Conservation (phyloP, 2,113 vertebrate species). For the Mustelus asterias region DNA sequence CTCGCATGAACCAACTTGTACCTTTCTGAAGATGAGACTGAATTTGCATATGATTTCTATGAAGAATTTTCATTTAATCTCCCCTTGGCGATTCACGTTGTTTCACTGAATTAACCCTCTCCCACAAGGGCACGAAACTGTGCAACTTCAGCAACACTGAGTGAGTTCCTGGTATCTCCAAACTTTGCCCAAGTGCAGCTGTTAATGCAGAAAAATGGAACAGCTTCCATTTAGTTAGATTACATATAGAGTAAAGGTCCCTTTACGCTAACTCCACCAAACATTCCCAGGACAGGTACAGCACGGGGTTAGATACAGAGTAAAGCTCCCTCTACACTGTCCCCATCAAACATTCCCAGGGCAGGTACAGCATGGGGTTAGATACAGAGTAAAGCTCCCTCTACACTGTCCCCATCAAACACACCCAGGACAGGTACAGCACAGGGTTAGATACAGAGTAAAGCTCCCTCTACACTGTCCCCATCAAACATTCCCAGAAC, state of each 20-base stretch:
- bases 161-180: background rate
- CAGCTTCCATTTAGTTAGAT: background rate
- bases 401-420: background rate
- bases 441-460: background rate
- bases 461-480: background rate
- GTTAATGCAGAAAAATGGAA: background rate
- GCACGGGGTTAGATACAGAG: too few species aligned
- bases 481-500: background rate
- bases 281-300: background rate
- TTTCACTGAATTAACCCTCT: background rate
- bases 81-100: background rate
- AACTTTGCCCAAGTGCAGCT: background rate
- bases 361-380: background rate
- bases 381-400: background rate
- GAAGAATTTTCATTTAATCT: background rate
- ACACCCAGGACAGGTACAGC: background rate
- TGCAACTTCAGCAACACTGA: background rate
- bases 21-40: background rate
- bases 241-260: background rate
- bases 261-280: background rate
- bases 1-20: slow-evolving; percentile 23
- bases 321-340: too few species aligned
- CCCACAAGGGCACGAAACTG: background rate
- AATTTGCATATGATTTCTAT: background rate
- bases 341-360: background rate